A percentile compares a stretch with the other conserved stretches of the same genome.
Conservation (phyloP, 2,888 invertebrate genomes). For the Hetaerina titia region DNA sequence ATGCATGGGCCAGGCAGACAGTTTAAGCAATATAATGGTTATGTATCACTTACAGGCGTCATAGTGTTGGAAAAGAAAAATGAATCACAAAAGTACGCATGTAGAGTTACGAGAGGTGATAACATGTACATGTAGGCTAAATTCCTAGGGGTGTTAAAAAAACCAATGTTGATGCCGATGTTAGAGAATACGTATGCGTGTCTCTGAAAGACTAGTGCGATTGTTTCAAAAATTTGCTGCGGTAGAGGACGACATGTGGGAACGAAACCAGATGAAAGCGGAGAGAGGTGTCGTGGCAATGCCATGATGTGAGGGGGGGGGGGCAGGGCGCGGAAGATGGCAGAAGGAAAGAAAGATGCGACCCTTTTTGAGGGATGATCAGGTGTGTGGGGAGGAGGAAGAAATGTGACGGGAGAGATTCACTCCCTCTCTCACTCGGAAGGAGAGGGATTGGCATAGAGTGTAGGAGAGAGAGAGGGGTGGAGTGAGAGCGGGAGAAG, state of each 20-base stretch:
- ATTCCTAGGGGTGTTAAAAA: too few relatives aligned
- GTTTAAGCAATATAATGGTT: too few relatives aligned
- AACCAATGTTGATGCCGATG: too few relatives aligned
- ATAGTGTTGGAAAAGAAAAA: too few relatives aligned
- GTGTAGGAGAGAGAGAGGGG: not conserved
- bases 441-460: not conserved
- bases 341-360: constrained; percentile 24
- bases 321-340: not conserved
- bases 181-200: not conserved
- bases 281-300: not conserved
- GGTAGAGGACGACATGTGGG: not conserved
- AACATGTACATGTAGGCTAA: too few relatives aligned
- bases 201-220: not conserved
- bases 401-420: too few relatives aligned
- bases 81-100: too few relatives aligned
- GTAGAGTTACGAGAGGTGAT: too few relatives aligned
- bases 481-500: not conserved
- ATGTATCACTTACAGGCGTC: too few relatives aligned
- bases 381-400: not conserved
- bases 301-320: not conserved
- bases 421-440: too few relatives aligned
- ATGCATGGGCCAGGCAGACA: too few relatives aligned
- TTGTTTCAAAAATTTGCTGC: not conserved
- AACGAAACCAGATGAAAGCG: constrained; percentile 6
- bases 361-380: not conserved